Evolutionary conservation across 2,888 invertebrate genomes (phyloP), one percentile per base, ranked within the genome.

Genomic region (Pheosia tremula): DNA sequence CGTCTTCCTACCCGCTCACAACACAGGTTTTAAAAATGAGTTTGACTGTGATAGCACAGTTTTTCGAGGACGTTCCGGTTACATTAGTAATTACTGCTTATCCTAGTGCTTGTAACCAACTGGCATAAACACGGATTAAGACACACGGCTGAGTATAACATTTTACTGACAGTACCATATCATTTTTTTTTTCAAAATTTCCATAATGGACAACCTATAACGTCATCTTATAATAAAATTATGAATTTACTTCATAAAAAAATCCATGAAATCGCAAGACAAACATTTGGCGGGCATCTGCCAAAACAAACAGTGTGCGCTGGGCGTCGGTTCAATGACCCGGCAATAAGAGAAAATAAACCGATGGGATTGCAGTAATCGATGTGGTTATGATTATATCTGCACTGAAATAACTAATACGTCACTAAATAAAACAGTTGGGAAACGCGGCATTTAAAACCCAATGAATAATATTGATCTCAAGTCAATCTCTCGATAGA

Each of bases 291-390:
- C 58, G 56, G 55, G 68, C 54, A 63, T 63, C 64, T 58, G 77
- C 76, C 74, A 82, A 83, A 78, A 80, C 73, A 79, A 81, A 80
- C 77, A 82, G 60, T 66, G 72, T 78, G 69, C 74, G 74, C 71
- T 68, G 71, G 66, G 63, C 61, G 69, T 60, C 62, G 67, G 81
- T 79, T 81, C 82, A 79, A 72, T 72, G 77, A 70, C 73, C 77
- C 69, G 71, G 43, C 68, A 75, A 72, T 75, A 77, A 74, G 71
- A 70, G 78, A 77, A 24, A 80, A 80, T 79, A 81, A 82, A 83
- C 75, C 78, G 75, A 71, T 71, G 69, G 74, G 79, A 78, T 78
- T 80, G 79, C 79, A 80, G 73, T 79, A 75, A 79, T 71, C 72
- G 69, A 71, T 71, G 69, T 70, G 59, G 68, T 80, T 80, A 82